These are phyloP conservation scores for Nebria brevicollis DNA, from an alignment of 2,888 invertebrate species.

Conservation along the genomic window DNA sequence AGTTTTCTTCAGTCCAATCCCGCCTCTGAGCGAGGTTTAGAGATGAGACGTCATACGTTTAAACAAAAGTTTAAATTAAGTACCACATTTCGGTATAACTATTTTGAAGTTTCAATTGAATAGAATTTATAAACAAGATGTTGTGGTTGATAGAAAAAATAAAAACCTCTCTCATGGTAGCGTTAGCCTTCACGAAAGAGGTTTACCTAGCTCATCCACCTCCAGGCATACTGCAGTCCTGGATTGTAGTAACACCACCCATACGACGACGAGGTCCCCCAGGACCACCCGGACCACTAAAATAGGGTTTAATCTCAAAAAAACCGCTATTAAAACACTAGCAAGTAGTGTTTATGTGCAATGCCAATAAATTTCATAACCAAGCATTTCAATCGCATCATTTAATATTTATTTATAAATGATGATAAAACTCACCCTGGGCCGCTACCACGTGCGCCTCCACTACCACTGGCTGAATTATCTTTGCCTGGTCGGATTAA, in stretches of 20 bases:
- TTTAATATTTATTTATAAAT: too few relatives aligned
- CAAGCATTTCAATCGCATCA: too few relatives aligned
- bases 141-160: slow-evolving; percentile 39
- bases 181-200: slow-evolving; percentile 48
- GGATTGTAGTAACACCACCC: slow-evolving; percentile 52
- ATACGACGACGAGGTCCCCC: slow-evolving; percentile 48
- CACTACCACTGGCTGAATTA: slow-evolving; percentile 49
- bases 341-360: too few relatives aligned
- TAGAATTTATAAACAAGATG: background rate
- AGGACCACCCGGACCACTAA: slow-evolving; percentile 50
- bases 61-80: background rate
- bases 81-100: background rate
- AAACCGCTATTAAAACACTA: background rate
- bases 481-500: slow-evolving; percentile 53
- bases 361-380: too few relatives aligned
- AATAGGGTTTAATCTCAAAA: background rate
- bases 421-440: slow-evolving; percentile 45
- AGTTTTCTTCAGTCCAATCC: background rate
- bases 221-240: slow-evolving; percentile 55
- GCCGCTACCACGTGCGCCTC: slow-evolving; percentile 51
- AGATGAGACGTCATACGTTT: slow-evolving; percentile 22
- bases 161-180: slow-evolving; percentile 47
- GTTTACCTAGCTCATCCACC: slow-evolving; percentile 56
- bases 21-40: background rate
- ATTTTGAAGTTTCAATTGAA: background rate